These are phyloP conservation scores for Nomada ferruginata DNA, from an alignment of 2,888 invertebrate genomes.

Conservation along the genomic window DNA sequence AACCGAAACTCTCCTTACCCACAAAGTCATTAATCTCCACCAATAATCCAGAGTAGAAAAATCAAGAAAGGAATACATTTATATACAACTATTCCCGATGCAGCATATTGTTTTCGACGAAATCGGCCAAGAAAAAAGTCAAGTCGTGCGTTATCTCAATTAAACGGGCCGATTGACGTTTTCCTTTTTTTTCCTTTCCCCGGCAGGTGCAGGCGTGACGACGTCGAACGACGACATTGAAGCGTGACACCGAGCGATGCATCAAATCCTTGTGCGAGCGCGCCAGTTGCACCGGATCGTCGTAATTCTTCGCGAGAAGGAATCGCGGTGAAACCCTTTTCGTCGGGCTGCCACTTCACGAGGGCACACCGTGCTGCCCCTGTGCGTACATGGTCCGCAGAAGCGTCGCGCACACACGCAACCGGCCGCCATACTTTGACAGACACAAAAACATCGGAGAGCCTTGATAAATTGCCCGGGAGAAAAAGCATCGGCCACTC, in stretches of 20 bases:
- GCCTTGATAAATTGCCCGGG: slow-evolving; percentile 80
- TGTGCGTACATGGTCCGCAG: slow-evolving; percentile 10
- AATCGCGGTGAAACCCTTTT: slow-evolving; percentile 66
- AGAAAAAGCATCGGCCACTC: slow-evolving; percentile 77
- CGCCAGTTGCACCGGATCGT: slow-evolving; percentile 64
- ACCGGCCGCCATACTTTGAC: slow-evolving; percentile 72
- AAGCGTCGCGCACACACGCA: slow-evolving; percentile 12
- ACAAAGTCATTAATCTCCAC: no score
- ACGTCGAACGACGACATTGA: slow-evolving; percentile 61
- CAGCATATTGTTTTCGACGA: neutral
- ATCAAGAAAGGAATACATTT: no score
- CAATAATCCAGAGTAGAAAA: no score
- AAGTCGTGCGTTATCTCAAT: slow-evolving; percentile 23
- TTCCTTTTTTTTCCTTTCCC: neutral
- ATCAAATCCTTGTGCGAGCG: slow-evolving; percentile 58
- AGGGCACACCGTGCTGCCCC: slow-evolving; percentile 19
- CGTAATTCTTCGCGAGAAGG: slow-evolving; percentile 69
- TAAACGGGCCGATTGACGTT: slow-evolving; percentile 30
- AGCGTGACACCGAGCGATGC: slow-evolving; percentile 61
- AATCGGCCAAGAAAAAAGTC: neutral
- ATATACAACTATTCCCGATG: neutral
- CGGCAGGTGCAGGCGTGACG: slow-evolving; percentile 39
- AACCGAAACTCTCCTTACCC: no score
- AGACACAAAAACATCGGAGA: slow-evolving; percentile 78
- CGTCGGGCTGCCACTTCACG: slow-evolving; percentile 60